Conservation (phyloP, 2,113 vertebrate species). For the Paralichthys olivaceus region DNA sequence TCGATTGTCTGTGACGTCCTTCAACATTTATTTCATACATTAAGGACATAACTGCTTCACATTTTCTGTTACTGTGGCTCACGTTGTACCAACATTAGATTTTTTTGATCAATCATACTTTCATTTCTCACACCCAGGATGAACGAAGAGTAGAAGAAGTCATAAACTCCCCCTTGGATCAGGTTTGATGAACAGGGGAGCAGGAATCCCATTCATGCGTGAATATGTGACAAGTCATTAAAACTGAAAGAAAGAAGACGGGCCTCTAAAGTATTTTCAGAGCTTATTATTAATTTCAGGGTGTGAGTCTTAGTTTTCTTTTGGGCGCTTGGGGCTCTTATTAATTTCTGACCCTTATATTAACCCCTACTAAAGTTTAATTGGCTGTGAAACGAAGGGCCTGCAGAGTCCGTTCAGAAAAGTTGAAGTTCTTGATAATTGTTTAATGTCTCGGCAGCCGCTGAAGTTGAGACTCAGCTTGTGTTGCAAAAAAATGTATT, state of each 20-base stretch:
- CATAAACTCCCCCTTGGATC: background rate
- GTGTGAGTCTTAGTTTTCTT: background rate
- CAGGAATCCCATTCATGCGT: background rate
- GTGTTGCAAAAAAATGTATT: no score
- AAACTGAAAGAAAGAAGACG: background rate
- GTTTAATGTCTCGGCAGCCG: background rate
- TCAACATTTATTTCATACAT: no score
- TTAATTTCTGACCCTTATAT: constrained; percentile 35
- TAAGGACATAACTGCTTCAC: no score
- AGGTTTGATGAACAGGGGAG: background rate
- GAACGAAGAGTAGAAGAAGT: background rate
- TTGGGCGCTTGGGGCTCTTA: background rate
- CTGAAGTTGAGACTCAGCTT: no score
- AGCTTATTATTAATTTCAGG: no score
- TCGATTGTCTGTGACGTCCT: no score
- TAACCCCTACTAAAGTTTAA: constrained; percentile 31
- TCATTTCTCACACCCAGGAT: background rate
- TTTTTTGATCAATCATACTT: background rate
- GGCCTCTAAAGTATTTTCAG: no score
- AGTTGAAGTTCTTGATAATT: background rate
- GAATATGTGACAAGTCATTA: constrained; percentile 6
- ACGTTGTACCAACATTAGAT: no score
- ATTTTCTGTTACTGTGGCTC: no score
- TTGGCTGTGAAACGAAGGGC: constrained; percentile 17
- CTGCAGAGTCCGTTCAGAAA: background rate